phyloP scores from a whole-genome alignment of 2,888 invertebrate species.

The Galerucella pusilla region DNA sequence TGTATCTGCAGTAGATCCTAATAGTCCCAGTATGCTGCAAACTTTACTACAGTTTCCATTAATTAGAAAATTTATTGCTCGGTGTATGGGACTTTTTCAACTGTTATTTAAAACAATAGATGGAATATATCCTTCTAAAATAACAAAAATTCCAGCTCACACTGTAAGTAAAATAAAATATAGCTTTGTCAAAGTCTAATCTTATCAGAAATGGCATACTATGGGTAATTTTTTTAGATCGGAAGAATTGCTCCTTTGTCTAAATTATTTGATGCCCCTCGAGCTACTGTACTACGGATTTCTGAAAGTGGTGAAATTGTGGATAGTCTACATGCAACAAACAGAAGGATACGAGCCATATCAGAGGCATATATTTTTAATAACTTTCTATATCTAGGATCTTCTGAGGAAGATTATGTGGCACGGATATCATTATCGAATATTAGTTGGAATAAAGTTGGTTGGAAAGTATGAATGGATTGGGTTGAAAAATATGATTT shows the following conservation, averaged over 20 bases:
- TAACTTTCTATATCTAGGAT: conserved; percentile 75
- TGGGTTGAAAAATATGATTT: neutral
- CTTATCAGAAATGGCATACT: neutral
- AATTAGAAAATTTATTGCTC: conserved; percentile 73
- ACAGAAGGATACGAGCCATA: conserved; percentile 68
- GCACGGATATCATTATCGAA: conserved; percentile 72
- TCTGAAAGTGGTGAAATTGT: conserved; percentile 79
- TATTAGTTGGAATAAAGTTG: conserved; percentile 61
- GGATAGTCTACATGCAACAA: conserved; percentile 74
- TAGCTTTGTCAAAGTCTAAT: neutral
- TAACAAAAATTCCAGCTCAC: conserved; percentile 72
- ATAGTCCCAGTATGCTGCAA: conserved; percentile 69
- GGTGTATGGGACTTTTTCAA: conserved; percentile 72
- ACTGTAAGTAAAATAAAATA: conserved; percentile 64
- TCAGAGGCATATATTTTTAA: conserved; percentile 77
- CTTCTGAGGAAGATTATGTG: conserved; percentile 75
- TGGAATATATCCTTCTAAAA: conserved; percentile 73
- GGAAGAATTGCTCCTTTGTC: conserved; percentile 71
- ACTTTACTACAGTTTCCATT: conserved; percentile 72
- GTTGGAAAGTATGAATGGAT: neutral
- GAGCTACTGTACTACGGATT: conserved; percentile 73
- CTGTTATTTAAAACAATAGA: conserved; percentile 74
- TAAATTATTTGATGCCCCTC: conserved; percentile 61
- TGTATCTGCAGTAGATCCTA: conserved; percentile 67
- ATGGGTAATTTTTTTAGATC: conserved; percentile 66